Conservation (phyloP, 2,888 invertebrate species). For the Pegoplata infirma region DNA sequence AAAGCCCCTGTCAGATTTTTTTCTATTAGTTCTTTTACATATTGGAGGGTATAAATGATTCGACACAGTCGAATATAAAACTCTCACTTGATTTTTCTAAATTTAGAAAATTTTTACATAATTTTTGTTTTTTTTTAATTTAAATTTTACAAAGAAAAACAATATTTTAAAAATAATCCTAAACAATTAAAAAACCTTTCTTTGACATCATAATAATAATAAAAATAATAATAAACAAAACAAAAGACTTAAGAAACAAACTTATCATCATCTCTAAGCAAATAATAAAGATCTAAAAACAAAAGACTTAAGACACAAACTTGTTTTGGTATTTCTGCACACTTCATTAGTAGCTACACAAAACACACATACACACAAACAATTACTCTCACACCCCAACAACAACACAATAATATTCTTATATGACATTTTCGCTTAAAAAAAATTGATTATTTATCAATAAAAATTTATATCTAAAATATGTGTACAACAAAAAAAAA, state of each 20-base stretch:
- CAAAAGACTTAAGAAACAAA: neutral
- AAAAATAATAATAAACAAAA: neutral
- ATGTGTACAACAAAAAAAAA: no score
- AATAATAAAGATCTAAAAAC: conserved; percentile 22
- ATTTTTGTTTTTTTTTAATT: neutral
- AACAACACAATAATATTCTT: neutral
- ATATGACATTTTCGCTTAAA: neutral
- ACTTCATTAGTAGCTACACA: conserved; percentile 24
- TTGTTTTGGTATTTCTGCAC: conserved; percentile 7
- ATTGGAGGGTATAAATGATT: no score
- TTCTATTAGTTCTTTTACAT: no score
- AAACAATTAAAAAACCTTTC: neutral
- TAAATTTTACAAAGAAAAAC: neutral
- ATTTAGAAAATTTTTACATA: neutral
- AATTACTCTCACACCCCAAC: neutral
- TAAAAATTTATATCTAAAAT: no score
- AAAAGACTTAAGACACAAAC: conserved; percentile 59
- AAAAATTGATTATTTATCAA: neutral
- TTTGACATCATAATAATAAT: neutral
- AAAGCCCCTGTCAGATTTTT: no score
- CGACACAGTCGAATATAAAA: no score
- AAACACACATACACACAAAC: neutral
- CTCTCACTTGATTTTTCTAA: no score
- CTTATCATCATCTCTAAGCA: neutral
- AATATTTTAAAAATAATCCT: no score